phyloP scores from a whole-genome alignment of 2,113 vertebrate genomes.

The Equus quagga region DNA sequence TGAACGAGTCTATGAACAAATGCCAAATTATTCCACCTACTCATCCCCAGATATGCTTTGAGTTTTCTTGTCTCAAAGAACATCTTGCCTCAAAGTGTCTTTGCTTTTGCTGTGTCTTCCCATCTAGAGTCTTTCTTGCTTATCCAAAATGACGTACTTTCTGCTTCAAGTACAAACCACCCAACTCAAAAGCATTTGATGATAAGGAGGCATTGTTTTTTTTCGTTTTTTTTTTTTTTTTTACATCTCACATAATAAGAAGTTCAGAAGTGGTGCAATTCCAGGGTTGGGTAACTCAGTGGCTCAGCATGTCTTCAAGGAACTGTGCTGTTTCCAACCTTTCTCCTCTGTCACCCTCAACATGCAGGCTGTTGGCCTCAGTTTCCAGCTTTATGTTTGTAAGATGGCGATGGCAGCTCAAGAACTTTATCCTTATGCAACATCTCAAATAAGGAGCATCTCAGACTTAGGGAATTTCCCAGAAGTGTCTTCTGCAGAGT shows the following conservation, averaged over 20 bases:
- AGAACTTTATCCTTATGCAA: neutral
- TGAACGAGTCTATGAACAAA: neutral
- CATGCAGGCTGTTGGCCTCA: neutral
- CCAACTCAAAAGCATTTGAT: neutral
- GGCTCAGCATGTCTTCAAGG: neutral
- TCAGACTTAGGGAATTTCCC: neutral
- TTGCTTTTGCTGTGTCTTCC: slow-evolving; percentile 14
- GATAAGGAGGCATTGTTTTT: neutral
- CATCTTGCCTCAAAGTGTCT: neutral
- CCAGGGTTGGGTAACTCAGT: neutral
- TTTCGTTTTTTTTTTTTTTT: neutral
- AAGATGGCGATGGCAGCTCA: neutral
- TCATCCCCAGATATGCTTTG: neutral
- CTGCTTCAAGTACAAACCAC: neutral
- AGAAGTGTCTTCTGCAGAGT: neutral
- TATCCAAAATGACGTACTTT: slow-evolving; percentile 39
- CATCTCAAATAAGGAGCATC: neutral
- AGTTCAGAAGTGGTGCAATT: neutral
- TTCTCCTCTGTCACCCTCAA: neutral
- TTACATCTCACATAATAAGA: neutral
- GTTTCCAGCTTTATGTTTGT: neutral
- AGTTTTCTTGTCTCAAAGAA: slow-evolving; percentile 17
- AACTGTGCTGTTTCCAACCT: neutral
- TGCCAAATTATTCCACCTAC: neutral
- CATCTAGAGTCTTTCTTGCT: neutral